Base-by-base conservation (phyloP, 2,113 vertebrate species). In the Saccopteryx leptura region DNA sequence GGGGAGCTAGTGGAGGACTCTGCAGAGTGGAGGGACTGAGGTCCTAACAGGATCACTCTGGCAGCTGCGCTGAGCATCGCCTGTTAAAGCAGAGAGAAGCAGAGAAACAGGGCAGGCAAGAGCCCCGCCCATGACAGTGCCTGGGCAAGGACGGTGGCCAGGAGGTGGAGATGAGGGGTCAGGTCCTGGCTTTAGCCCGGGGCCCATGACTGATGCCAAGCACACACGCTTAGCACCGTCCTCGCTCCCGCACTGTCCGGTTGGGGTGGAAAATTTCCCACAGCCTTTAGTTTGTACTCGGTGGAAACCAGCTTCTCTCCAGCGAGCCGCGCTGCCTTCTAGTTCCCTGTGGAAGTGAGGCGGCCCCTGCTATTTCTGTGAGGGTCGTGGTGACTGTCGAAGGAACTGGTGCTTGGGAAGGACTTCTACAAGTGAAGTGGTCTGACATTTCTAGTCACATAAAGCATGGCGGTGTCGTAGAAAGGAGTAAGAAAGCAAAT, bases 161-260 rank as follows among this genome's bases (percentile, higher is more conserved):
- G 23, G 33, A 0, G 46, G 60, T 58, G 48, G 19, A 28, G 15
- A 28, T 15, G 46, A 52, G 56, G 3, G 31, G 28, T 68, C 87
- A 86, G 66, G 48, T 9, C 12, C 23, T 12, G 54, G 56, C 7
- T 1, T 1, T 2, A 33, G 33, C 19, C 69, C 0, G 0, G 28
- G 56, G 39, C 15, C 65, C 7, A 1, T 7, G 12, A 26, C 48
- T 33, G 31, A 33, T 54, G 52, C 68, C 9, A 79, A 91, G 13
- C 60, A 7, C 58, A 19, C 0, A 33, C 11, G 18, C 3, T 6
- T 39, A 39, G 75, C 26, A 5, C 4, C 1, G 1, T 26, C 21
- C 56, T 66, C 26, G 17, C 75, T 14, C 13, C 28, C 6, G 4
- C 56, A 4, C 60, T 3, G 23, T 39, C 80, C 54, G 24, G 46